Percentiles rank a stretch among this genome's conserved stretches.
Evolutionary conservation across 2,113 vertebrate genomes (phyloP).

Genomic region (Callipepla californica): DNA sequence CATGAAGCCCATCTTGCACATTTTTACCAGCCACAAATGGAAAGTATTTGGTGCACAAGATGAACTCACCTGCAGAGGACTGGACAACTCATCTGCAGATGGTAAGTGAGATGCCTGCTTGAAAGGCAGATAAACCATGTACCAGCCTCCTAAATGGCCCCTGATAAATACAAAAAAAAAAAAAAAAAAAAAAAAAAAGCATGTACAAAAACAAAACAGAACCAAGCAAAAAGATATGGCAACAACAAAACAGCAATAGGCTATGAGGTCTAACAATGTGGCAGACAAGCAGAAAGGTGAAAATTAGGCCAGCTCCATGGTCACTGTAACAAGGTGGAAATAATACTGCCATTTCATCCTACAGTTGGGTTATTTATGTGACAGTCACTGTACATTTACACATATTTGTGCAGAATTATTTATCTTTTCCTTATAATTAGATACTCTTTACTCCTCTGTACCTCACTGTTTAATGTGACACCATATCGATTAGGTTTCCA

Average conservation of each 20-base stretch:
- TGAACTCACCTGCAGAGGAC: neutral
- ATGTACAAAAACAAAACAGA: neutral
- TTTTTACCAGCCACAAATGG: neutral
- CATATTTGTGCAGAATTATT: neutral
- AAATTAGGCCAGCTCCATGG: neutral
- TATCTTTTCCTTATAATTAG: slow-evolving; percentile 50
- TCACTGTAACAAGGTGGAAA: neutral
- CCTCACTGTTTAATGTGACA: slow-evolving; percentile 30
- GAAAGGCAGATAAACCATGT: neutral
- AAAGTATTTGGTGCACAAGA: neutral
- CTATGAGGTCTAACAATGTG: fast-evolving
- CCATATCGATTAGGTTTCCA: slow-evolving; percentile 40
- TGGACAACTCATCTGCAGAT: fast-evolving
- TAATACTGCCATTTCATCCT: neutral
- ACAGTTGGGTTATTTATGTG: neutral
- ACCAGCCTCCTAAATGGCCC: neutral
- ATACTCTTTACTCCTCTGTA: neutral
- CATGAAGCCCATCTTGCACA: fast-evolving
- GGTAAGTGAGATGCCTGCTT: neutral
- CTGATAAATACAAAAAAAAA: neutral
- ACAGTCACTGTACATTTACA: neutral
- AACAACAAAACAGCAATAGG: neutral
- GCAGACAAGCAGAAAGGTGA: neutral
- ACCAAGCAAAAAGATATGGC: neutral
- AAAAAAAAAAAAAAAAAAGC: neutral